Evolutionary conservation across 2,888 invertebrate species (phyloP), one percentile per base, ranked within the genome.

Genomic region (Drosophila villosipedis): DNA sequence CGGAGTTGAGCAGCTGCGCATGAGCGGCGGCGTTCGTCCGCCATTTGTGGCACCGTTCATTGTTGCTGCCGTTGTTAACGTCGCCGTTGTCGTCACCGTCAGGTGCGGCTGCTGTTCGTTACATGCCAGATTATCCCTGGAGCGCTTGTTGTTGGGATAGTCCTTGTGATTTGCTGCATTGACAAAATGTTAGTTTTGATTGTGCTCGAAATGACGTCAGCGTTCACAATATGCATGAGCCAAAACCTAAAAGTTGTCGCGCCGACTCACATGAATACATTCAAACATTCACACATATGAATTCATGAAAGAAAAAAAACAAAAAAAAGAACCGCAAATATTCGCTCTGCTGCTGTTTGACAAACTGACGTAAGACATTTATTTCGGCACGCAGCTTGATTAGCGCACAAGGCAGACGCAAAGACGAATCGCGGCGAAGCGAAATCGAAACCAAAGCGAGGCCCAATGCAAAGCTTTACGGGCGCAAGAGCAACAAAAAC

Each of bases 81-180:
- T 80, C 68, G 96, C 94, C 66, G 84, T 74, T 33, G 53, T 80
- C 69, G 96, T 94, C 64, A 80, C 73, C 57, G 57, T 39, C 77
- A 95, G 83, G 73, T 91, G 91, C 91, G 91, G 91, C 91, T 41
- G 57, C 41, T 58, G 91, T 91, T 96, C 96, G 89, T 96, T 96
- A 94, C 96, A 97, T 87, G 91, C 89, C 80, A 96, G 94, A 83
- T 92, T 92, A 80, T 96, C 96, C 89, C 95, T 95, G 92, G 96
- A 95, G 89, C 95, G 89, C 82, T 92, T 95, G 85, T 95, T 94
- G 90, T 95, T 94, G 90, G 95, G 95, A 93, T 96, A 96, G 91
- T 96, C 96, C 92, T 95, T 95, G 69, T 96, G 96, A 86, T 95
- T 96, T 92, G 95, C 96, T 96, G 94, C 19, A 94, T 68, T 55